Conservation (phyloP, 2,888 invertebrate species). For the Sepiola atlantica region DNA sequence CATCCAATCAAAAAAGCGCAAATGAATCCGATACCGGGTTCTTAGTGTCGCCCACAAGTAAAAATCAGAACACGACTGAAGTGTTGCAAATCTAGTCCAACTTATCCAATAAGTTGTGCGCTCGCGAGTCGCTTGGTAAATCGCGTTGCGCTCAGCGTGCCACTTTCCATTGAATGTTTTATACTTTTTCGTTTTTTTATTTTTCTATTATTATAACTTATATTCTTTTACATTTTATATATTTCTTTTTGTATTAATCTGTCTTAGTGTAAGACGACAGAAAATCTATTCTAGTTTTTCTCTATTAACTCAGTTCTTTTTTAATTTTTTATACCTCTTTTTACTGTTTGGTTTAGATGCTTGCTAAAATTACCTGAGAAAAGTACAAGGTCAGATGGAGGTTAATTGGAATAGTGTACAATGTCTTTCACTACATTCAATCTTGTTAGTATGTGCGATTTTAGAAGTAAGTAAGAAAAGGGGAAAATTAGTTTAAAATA, state of each 20-base stretch:
- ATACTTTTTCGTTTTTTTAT: background rate
- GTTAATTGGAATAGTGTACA: too few species aligned
- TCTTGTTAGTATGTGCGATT: too few species aligned
- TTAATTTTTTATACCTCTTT: background rate
- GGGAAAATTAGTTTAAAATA: too few species aligned
- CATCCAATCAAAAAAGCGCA: constrained; percentile 5
- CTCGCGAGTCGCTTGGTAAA: background rate
- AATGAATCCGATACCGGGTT: constrained; percentile 3
- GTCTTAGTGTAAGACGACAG: background rate
- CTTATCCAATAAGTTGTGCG: background rate
- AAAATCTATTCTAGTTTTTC: background rate
- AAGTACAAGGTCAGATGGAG: too few species aligned
- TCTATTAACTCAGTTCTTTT: background rate
- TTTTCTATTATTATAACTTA: too few species aligned
- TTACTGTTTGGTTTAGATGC: background rate
- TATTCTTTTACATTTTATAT: background rate
- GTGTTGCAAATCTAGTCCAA: background rate
- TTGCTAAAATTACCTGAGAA: too few species aligned
- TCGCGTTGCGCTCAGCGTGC: background rate
- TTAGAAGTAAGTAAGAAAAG: too few species aligned
- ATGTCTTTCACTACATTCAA: too few species aligned
- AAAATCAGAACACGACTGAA: background rate
- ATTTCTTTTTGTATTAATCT: background rate
- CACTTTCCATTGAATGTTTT: background rate
- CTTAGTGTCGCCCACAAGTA: background rate